Evolutionary conservation across 2,797 vertebrate species (phyloP), one percentile per base, ranked within the genome.

Genomic region (Amazona finschi): DNA sequence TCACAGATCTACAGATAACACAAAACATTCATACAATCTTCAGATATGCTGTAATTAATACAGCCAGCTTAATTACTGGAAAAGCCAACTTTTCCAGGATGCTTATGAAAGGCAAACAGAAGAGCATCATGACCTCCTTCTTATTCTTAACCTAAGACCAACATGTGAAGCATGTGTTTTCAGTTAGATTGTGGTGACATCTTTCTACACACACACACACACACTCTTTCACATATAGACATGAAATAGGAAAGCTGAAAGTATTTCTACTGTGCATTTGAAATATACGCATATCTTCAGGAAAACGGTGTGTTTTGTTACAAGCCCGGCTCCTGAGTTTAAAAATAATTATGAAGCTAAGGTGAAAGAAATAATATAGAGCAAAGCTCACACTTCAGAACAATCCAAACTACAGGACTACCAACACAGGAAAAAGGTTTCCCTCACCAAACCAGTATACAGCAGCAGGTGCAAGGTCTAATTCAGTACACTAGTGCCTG

Each of bases 151-250:
- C 27, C 19, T 7, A 50, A 80, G 18, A 62, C 15, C 46, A 43
- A 38, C 4, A n/a, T 0, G 0, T 9, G 21, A 82, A 55, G 28
- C 20, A 41, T 22, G 5, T 0, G 0, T 62, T 80, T 27, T 80
- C 49, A 24, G 21, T 44, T 31, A 28, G 79, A 50, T 22, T 22
- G 19, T 5, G 6, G 5, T 11, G 6, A 6, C 11, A 5, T 24
- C 27, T 50, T 38, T 55, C 33, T 46, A 31, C 52, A 31, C 17
- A 4, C 30, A 12, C 65, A 39, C 43, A 20, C 24, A 3, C 6
- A 10, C 1, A 16, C 1, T 5, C 18, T 5, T 27, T 10, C n/a
- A 27, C 3, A 31, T 8, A 36, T 0, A 61, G 28, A 61, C 18
- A 62, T 3, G 9, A 85, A 79, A 85, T 14, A 44, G 39, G 25